These are phyloP conservation scores for Taphrorychus bicolor DNA, from an alignment of 2,888 invertebrate genomes.

Conservation along the genomic window DNA sequence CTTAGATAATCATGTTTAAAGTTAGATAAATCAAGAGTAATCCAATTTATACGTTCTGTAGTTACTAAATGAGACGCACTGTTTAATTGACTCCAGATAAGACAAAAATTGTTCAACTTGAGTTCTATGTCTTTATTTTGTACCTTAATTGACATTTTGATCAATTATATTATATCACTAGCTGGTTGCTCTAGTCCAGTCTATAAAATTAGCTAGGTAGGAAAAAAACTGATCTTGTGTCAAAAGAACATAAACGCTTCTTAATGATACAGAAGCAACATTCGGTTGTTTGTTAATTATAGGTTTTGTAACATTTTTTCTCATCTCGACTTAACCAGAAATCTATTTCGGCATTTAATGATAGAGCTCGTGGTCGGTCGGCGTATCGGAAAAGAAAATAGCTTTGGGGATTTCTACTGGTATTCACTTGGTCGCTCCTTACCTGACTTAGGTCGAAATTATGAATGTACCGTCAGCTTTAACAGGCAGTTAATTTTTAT, in stretches of 20 bases:
- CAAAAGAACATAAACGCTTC: slow-evolving; percentile 33
- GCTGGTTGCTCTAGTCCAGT: no score
- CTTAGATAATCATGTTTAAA: no score
- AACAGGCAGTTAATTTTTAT: no score
- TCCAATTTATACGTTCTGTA: no score
- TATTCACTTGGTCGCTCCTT: slow-evolving; percentile 9
- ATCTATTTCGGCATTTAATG: slow-evolving; percentile 41
- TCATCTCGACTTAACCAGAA: slow-evolving; percentile 26
- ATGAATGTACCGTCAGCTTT: no score
- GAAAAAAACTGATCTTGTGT: slow-evolving; percentile 32
- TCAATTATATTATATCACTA: no score
- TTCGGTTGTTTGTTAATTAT: slow-evolving; percentile 42
- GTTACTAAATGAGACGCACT: no score
- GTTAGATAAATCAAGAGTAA: no score
- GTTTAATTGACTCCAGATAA: no score
- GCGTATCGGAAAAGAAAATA: slow-evolving; percentile 36
- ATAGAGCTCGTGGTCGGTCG: slow-evolving; percentile 32
- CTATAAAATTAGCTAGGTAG: slow-evolving; percentile 3
- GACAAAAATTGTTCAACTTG: background rate
- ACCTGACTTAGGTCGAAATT: no score
- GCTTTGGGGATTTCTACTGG: slow-evolving; percentile 36
- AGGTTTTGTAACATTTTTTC: slow-evolving; percentile 37
- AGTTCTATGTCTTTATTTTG: no score
- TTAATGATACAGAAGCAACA: slow-evolving; percentile 42
- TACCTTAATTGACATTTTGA: no score